A percentile compares a stretch with the other conserved stretches of the same genome.
These are phyloP conservation scores for Hylaeus volcanicus DNA, from an alignment of 1,140 invertebrate species.

Conservation along the genomic window DNA sequence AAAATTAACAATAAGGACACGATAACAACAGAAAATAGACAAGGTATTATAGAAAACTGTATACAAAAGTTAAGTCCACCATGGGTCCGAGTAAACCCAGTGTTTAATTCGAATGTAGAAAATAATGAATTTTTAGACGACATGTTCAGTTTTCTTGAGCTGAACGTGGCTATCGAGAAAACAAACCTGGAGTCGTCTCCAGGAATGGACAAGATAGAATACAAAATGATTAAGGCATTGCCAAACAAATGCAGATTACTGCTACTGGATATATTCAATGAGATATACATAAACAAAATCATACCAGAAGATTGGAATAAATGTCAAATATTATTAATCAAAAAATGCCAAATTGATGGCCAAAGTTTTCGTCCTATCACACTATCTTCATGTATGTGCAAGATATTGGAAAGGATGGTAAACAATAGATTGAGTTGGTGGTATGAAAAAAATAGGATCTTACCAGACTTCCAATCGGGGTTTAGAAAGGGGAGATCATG, in stretches of 20 bases:
- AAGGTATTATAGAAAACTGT: no score
- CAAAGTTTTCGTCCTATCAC: neutral
- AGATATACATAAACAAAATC: neutral
- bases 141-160: no score
- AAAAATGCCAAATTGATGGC: neutral
- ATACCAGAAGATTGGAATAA: neutral
- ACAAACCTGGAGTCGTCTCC: no score
- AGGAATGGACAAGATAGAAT: neutral
- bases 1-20: no score
- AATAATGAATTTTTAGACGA: no score
- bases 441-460: neutral
- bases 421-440: constrained; percentile 13
- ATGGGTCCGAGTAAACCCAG: no score
- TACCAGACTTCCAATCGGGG: neutral
- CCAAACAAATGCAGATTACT: neutral
- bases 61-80: no score
- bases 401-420: neutral
- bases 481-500: constrained; percentile 10
- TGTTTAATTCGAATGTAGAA: no score
- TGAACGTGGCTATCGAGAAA: no score
- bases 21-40: no score
- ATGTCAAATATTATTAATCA: no score
- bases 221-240: neutral
- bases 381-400: neutral
- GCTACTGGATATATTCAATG: neutral